These are phyloP conservation scores for Biston stratarius DNA, from an alignment of 2,888 invertebrate species.

Conservation along the genomic window DNA sequence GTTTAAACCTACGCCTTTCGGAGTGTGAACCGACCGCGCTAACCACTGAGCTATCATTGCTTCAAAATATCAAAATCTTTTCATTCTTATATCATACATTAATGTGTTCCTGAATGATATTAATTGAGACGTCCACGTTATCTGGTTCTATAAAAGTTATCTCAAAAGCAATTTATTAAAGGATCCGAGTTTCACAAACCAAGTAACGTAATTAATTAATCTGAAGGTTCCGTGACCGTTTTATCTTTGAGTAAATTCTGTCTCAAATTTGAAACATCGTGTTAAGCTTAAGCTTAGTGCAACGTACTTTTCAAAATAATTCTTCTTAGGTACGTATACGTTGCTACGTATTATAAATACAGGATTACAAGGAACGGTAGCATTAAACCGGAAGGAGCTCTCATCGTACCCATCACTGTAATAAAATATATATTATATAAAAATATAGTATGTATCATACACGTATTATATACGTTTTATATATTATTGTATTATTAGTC, in stretches of 20 bases:
- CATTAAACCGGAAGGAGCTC: too few relatives aligned
- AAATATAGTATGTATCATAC: too few relatives aligned
- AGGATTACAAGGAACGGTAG: neutral
- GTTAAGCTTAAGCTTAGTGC: neutral
- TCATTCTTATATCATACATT: constrained; percentile 16
- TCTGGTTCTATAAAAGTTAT: constrained; percentile 34
- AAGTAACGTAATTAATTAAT: constrained; percentile 35
- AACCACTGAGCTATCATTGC: too few relatives aligned
- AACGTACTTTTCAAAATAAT: neutral
- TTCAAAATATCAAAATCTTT: neutral
- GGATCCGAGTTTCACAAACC: constrained; percentile 27
- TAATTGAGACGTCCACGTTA: constrained; percentile 36
- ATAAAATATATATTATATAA: too few relatives aligned
- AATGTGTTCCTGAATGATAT: constrained; percentile 34
- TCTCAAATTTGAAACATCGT: constrained; percentile 16
- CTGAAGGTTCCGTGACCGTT: constrained; percentile 38
- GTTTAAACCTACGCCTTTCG: too few relatives aligned
- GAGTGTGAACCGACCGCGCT: too few relatives aligned
- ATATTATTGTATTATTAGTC: too few relatives aligned
- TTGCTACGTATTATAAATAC: neutral
- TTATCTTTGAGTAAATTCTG: constrained; percentile 20
- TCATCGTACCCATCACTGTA: too few relatives aligned
- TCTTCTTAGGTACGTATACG: neutral
- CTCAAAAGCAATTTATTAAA: constrained; percentile 38
- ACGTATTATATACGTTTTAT: too few relatives aligned